Percentiles rank a stretch among this genome's conserved stretches.
phyloP scores from a whole-genome alignment of 2,797 vertebrate genomes.

The Diglossa cyanea region DNA sequence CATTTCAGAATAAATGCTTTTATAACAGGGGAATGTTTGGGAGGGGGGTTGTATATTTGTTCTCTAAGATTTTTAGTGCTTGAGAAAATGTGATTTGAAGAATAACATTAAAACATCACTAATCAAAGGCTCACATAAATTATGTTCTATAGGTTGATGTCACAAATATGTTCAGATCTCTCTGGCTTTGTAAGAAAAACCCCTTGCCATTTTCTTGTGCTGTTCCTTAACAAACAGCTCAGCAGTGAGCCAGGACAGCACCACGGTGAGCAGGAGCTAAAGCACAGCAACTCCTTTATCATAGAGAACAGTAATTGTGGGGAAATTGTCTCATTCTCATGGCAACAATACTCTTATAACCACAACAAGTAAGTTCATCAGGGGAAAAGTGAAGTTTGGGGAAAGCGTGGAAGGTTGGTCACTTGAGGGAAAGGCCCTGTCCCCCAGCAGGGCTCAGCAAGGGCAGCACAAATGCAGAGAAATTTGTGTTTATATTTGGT shows the following conservation, averaged over 20 bases:
- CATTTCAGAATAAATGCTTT: neutral
- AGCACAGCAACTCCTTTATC: neutral
- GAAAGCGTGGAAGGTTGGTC: neutral
- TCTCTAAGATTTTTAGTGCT: neutral
- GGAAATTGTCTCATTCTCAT: neutral
- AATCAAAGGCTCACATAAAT: neutral
- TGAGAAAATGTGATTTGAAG: neutral
- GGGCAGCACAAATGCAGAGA: neutral
- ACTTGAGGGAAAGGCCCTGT: accelerated
- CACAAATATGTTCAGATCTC: neutral
- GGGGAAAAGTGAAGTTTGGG: neutral
- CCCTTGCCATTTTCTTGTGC: neutral
- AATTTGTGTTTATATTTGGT: too few species aligned
- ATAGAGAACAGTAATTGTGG: neutral
- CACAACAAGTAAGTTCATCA: neutral
- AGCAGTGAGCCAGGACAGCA: neutral
- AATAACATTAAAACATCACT: neutral
- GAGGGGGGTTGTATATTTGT: neutral
- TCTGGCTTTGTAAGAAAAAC: neutral
- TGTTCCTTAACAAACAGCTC: neutral
- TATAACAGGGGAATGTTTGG: neutral
- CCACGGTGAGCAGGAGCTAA: neutral
- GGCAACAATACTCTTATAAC: neutral
- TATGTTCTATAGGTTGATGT: neutral
- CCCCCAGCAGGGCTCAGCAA: neutral